Conservation (phyloP, 1,140 invertebrate species). For the Riptortus pedestris region DNA sequence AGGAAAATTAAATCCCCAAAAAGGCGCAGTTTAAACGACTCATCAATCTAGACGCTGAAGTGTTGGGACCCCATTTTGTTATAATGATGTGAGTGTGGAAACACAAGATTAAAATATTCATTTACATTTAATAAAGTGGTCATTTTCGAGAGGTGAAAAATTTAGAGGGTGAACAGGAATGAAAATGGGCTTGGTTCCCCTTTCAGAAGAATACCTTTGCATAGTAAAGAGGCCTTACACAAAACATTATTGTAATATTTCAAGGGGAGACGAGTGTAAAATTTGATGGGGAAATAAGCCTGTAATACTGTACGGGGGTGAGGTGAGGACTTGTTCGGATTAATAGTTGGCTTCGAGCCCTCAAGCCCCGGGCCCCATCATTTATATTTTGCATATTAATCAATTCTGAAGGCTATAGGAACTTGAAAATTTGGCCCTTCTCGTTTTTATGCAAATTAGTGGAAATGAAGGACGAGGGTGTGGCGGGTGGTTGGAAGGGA, state of each 20-base stretch:
- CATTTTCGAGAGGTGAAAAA: no score
- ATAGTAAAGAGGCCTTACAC: not conserved
- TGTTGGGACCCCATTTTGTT: no score
- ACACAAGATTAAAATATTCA: no score
- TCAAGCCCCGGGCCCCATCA: not conserved
- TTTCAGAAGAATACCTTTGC: not conserved
- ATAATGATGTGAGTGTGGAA: no score
- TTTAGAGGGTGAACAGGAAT: no score
- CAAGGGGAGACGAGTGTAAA: not conserved
- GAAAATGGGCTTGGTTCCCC: no score
- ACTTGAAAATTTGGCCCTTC: slow-evolving; percentile 16
- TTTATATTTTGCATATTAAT: slow-evolving; percentile 18
- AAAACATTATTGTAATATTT: not conserved
- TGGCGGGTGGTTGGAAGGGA: slow-evolving; percentile 1
- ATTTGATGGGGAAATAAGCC: not conserved
- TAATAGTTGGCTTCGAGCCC: not conserved
- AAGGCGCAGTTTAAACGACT: no score
- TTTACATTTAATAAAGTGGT: no score
- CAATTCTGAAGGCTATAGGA: slow-evolving; percentile 17
- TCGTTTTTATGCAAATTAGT: slow-evolving; percentile 17
- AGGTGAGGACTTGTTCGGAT: not conserved
- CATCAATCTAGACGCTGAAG: no score
- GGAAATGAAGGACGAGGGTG: slow-evolving; percentile 2
- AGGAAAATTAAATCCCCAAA: no score
- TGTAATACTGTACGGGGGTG: not conserved